Base-by-base conservation (phyloP, 2,888 invertebrate genomes). In the Diarsia dahlii region DNA sequence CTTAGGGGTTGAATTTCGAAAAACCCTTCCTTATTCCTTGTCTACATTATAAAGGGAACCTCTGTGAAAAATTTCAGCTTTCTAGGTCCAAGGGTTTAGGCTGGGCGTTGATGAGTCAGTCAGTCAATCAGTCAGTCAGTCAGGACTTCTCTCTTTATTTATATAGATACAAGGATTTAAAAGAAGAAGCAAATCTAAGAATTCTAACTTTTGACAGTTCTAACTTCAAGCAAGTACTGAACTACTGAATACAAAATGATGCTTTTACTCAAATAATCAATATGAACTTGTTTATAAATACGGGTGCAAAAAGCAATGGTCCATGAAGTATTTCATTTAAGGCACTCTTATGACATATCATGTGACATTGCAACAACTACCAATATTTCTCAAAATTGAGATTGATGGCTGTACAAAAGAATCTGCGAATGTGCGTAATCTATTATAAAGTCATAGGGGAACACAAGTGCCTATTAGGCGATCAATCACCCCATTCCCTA, bases 391-490 rank as follows among this genome's bases (percentile, higher is more conserved):
- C n/a, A 56, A 73, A 77, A 87, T 88, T 77, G 75, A 83, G 81
- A 87, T 67, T 62, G 81, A 87, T 87, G 52, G 52, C 13, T 58
- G 73, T 8, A 69, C 68, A 76, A 76, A 83, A 76, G 74, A 79
- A 66, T 77, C 50, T 63, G 76, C 72, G 71, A 86, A 80, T 73
- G 72, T 74, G 67, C 50, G 62, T 65, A 65, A 79, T 45, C 52
- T 74, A 78, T 78, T 77, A 71, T 67, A 52, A 71, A 80, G 83
- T 79, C 74, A 85, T 85, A 80, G 81, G 81, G 87, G 80, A 73
- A 67, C 63, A 64, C 54, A 78, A 72, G 65, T 80, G 66, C 56
- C 64, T 75, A 71, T 80, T 80, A 81, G 62, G 28, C 50, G 74
- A 76, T 78, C 80, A 81, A 87, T 87, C 83, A 87, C 81, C 76